Conservation (phyloP, 2,888 invertebrate genomes). For the Gortyna flavago region DNA sequence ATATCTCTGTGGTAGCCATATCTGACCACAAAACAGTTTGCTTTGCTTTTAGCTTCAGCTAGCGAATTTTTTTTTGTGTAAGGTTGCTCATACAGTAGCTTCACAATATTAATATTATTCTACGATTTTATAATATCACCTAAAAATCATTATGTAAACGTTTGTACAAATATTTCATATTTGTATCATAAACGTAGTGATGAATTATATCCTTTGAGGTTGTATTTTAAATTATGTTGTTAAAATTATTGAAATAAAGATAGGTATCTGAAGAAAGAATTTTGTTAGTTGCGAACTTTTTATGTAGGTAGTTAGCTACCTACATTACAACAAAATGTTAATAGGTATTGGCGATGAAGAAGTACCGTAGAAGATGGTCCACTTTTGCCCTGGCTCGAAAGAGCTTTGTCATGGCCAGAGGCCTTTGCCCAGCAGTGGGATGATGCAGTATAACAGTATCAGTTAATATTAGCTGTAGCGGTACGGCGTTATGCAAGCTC, state of each 20-base stretch:
- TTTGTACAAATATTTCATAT: conserved; percentile 15
- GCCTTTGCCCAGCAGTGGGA: neutral
- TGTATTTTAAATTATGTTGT: conserved; percentile 46
- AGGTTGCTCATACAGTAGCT: neutral
- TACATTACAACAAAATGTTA: neutral
- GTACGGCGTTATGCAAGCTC: neutral
- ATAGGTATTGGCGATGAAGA: neutral
- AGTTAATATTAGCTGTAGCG: neutral
- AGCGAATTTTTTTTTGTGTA: conserved; percentile 7
- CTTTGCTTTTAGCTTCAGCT: conserved; percentile 20
- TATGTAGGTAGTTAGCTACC: neutral
- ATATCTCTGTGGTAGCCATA: conserved; percentile 13
- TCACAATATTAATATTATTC: conserved; percentile 2
- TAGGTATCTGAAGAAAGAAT: neutral
- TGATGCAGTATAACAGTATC: no score
- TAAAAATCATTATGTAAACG: neutral
- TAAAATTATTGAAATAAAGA: conserved; percentile 38
- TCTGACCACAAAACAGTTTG: conserved; percentile 17
- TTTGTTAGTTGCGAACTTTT: neutral
- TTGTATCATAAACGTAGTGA: conserved; percentile 11
- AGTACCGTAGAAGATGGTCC: neutral
- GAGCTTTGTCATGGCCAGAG: neutral
- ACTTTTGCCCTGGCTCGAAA: neutral
- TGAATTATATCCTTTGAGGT: conserved; percentile 39
- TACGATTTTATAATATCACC: neutral